These are phyloP conservation scores for Melieria crassipennis DNA, from an alignment of 2,888 invertebrate species.

Conservation along the genomic window DNA sequence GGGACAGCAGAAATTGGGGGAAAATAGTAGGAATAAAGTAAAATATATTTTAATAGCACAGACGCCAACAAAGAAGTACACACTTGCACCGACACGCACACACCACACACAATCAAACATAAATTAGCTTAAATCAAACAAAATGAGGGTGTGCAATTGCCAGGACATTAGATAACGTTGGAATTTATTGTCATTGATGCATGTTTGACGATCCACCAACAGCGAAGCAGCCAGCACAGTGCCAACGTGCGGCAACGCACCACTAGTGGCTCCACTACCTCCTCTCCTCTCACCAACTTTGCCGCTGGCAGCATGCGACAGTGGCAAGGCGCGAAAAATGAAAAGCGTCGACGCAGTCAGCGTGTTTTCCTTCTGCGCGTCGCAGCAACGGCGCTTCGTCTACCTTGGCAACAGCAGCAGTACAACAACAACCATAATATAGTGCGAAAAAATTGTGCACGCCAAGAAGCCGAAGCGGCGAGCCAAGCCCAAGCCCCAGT, in stretches of 20 bases:
- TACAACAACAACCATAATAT: conserved; percentile 12
- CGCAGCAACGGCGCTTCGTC: no score
- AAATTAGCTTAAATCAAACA: conserved; percentile 50
- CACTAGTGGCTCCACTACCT: no score
- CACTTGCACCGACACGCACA: conserved; percentile 19
- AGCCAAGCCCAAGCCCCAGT: background rate
- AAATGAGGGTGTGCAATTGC: conserved; percentile 48
- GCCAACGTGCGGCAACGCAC: conserved; percentile 1
- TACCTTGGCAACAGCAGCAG: conserved; percentile 16
- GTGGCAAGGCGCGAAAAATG: no score
- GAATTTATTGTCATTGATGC: conserved; percentile 52
- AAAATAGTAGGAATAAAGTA: conserved; percentile 33
- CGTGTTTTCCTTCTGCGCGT: no score
- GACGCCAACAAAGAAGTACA: background rate
- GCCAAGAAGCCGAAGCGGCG: background rate
- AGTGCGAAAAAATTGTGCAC: conserved; percentile 8
- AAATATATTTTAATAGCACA: conserved; percentile 27
- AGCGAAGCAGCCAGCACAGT: conserved; percentile 6
- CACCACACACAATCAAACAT: conserved; percentile 33
- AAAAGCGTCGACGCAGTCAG: no score
- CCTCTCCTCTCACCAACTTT: no score
- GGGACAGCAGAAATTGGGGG: conserved; percentile 1
- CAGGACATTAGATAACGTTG: conserved; percentile 48
- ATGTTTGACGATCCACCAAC: conserved; percentile 45
- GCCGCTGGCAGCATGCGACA: no score